Percentiles rank a stretch among this genome's conserved stretches.
Conservation (phyloP, 2,797 vertebrate species). For the Spinus pinus region DNA sequence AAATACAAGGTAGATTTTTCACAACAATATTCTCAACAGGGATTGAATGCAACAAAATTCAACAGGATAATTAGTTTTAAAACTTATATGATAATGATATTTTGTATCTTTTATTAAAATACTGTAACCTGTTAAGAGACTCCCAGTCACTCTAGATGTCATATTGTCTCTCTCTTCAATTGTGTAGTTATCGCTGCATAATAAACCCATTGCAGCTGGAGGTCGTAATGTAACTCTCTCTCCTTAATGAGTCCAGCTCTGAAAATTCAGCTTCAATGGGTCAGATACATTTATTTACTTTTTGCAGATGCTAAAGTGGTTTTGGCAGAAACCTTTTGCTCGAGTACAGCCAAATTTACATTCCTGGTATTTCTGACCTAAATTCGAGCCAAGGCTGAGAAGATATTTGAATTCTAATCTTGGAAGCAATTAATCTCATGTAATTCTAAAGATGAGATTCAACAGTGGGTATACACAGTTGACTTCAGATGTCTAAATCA, state of each 20-base stretch:
- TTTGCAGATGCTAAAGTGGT: neutral
- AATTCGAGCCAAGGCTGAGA: neutral
- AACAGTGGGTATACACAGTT: neutral
- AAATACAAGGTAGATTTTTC: neutral
- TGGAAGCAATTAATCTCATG: neutral
- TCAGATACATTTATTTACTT: neutral
- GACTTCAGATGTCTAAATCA: neutral
- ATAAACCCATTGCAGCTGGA: neutral
- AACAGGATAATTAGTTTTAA: neutral
- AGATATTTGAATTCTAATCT: neutral
- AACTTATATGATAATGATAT: neutral
- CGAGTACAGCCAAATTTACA: neutral
- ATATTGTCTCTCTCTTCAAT: neutral
- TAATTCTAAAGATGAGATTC: neutral
- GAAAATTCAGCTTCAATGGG: neutral
- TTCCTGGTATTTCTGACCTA: neutral
- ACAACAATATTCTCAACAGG: neutral
- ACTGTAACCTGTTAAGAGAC: neutral
- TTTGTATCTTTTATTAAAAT: neutral
- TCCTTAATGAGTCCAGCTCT: neutral
- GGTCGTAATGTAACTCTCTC: neutral
- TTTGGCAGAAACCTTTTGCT: neutral
- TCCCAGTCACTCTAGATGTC: neutral
- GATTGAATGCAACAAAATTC: neutral
- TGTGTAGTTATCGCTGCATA: neutral